These are phyloP conservation scores for Columba janthina DNA, from an alignment of 2,113 vertebrate species.

Conservation along the genomic window DNA sequence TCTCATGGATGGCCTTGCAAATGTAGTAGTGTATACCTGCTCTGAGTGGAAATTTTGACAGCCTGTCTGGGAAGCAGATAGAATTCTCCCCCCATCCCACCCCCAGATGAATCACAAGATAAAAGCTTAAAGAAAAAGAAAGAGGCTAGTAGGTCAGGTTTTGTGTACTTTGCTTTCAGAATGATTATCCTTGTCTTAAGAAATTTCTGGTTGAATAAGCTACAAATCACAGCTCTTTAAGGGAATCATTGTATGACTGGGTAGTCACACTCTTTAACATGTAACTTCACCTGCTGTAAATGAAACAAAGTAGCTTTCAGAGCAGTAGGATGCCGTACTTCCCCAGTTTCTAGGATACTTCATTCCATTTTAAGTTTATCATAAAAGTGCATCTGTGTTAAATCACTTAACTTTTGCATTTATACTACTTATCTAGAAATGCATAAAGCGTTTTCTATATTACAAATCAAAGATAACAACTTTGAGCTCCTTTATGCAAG, in stretches of 20 bases:
- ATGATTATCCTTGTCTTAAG: slow-evolving; percentile 63
- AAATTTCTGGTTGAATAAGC: slow-evolving; percentile 65
- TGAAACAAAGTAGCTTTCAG: slow-evolving; percentile 42
- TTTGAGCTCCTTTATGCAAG: not conserved
- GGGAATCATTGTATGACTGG: slow-evolving; percentile 39
- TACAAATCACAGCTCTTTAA: slow-evolving; percentile 60
- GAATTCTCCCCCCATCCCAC: not conserved
- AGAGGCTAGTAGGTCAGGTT: slow-evolving; percentile 58
- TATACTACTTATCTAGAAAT: not conserved
- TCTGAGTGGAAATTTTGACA: slow-evolving; percentile 46
- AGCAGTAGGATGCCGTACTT: not conserved
- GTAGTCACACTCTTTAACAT: not conserved
- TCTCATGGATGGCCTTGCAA: not conserved
- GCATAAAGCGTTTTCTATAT: not conserved
- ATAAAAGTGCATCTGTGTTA: not conserved
- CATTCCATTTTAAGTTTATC: not conserved
- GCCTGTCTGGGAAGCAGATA: slow-evolving; percentile 45
- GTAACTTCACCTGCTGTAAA: slow-evolving; percentile 37
- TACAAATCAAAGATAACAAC: not conserved
- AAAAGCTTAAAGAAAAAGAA: slow-evolving; percentile 42
- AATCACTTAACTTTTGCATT: not conserved
- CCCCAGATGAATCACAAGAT: slow-evolving; percentile 37
- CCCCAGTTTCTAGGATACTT: not conserved
- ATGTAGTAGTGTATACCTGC: not conserved
- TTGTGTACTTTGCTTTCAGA: slow-evolving; percentile 64